Percentiles rank a stretch among this genome's conserved stretches.
phyloP scores from a whole-genome alignment of 2,888 invertebrate species.

The Agrenia bidenticulata region DNA sequence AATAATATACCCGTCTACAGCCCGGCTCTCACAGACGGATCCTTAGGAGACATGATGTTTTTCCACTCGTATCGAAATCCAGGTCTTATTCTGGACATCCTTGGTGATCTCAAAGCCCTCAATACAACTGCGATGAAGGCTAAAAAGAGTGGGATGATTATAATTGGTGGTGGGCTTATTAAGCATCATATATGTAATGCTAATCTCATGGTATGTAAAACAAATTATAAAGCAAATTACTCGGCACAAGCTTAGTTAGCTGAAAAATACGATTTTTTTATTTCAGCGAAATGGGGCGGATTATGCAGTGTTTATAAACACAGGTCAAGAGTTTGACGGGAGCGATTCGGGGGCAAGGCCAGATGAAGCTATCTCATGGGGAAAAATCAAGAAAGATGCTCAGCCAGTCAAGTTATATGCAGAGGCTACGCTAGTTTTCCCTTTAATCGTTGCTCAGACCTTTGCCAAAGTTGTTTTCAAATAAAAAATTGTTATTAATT shows the following conservation, averaged over 20 bases:
- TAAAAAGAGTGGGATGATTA: conserved; percentile 90
- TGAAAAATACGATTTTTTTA: too few species aligned
- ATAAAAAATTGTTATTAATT: not conserved
- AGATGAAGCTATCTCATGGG: conserved; percentile 99
- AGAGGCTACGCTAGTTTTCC: conserved; percentile 92
- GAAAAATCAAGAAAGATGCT: conserved; percentile 87
- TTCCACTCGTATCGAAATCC: conserved; percentile 93
- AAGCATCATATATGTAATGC: conserved; percentile 99
- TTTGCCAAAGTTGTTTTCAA: conserved; percentile 68
- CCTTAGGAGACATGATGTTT: conserved; percentile 98
- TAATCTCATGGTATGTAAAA: conserved; percentile 80
- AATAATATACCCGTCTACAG: conserved; percentile 97
- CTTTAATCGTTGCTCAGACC: conserved; percentile 91
- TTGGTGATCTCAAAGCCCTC: conserved; percentile 81
- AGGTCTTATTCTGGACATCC: conserved; percentile 88
- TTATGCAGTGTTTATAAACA: conserved; percentile 92
- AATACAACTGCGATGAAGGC: conserved; percentile 95
- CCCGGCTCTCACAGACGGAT: conserved; percentile 97
- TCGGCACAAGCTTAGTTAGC: too few species aligned
- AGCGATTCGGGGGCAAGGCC: conserved; percentile 97
- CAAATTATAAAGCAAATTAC: not conserved
- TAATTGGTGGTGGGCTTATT: conserved; percentile 92
- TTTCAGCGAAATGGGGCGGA: conserved; percentile 94
- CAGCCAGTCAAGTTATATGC: conserved; percentile 89
- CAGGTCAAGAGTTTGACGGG: conserved; percentile 93